Evolutionary conservation across 2,888 invertebrate species (phyloP).

Genomic region (Drosophila prostipennis): DNA sequence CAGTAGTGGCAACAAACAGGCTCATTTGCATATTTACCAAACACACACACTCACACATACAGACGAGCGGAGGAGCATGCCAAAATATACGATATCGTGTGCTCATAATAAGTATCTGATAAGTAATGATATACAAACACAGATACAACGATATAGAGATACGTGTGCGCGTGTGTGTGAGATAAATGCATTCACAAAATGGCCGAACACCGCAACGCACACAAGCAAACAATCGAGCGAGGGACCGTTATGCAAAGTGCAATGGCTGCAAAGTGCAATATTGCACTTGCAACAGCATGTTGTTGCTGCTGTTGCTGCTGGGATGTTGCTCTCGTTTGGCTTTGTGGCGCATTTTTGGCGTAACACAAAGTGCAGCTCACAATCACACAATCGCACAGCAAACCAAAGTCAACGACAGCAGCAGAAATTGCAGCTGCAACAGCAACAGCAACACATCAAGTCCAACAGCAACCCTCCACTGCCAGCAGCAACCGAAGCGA

Average conservation of each 20-base stretch:
- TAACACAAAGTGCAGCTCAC: conserved; percentile 74
- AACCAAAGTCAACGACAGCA: conserved; percentile 39
- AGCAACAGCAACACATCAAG: conserved; percentile 38
- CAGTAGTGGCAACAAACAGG: conserved; percentile 79
- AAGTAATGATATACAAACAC: conserved; percentile 82
- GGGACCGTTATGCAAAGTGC: conserved; percentile 75
- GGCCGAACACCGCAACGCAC: conserved; percentile 71
- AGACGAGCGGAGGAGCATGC: conserved; percentile 32
- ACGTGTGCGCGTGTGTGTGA: conserved; percentile 21
- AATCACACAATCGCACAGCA: conserved; percentile 17
- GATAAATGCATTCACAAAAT: conserved; percentile 73
- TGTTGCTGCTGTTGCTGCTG: conserved; percentile 41
- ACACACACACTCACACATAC: conserved; percentile 59
- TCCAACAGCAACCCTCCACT: conserved; percentile 7
- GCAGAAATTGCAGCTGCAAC: conserved; percentile 33
- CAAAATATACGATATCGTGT: conserved; percentile 81
- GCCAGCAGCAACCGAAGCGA: conserved; percentile 3
- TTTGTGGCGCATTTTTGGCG: conserved; percentile 80
- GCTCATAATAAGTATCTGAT: conserved; percentile 82
- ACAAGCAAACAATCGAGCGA: conserved; percentile 51
- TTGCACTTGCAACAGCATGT: conserved; percentile 38
- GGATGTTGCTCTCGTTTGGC: conserved; percentile 70
- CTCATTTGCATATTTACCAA: conserved; percentile 81
- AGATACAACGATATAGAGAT: conserved; percentile 49
- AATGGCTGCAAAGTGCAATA: conserved; percentile 70